phyloP scores from a whole-genome alignment of 1,140 invertebrate species.

The Drosophila navojoa region DNA sequence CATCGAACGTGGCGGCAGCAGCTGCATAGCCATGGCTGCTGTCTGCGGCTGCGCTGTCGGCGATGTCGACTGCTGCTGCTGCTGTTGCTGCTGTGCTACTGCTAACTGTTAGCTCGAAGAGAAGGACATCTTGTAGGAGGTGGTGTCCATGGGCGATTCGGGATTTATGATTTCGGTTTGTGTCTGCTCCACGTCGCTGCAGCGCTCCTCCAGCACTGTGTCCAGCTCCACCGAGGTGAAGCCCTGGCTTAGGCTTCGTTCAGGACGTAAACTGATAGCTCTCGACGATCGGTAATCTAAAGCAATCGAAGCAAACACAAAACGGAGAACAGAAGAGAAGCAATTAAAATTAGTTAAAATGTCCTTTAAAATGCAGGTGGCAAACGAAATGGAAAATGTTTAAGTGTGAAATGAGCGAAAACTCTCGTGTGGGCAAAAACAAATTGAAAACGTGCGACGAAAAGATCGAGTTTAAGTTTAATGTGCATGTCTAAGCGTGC shows the following conservation, averaged over 20 bases:
- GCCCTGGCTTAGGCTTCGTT: constrained; percentile 87
- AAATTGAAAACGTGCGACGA: constrained; percentile 46
- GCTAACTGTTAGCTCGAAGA: constrained; percentile 83
- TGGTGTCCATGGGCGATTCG: constrained; percentile 79
- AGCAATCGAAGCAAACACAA: neutral
- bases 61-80: constrained; percentile 23
- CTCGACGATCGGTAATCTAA: constrained; percentile 85
- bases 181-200: constrained; percentile 89
- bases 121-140: constrained; percentile 78
- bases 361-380: neutral
- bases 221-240: constrained; percentile 91
- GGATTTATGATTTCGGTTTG: constrained; percentile 82
- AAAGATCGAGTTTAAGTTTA: constrained; percentile 18
- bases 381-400: constrained; percentile 1
- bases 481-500: constrained; percentile 30
- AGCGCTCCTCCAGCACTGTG: constrained; percentile 91
- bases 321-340: constrained; percentile 4
- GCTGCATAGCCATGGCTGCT: constrained; percentile 28
- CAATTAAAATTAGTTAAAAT: constrained; percentile 13
- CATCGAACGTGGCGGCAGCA: constrained; percentile 31
- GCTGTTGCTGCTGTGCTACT: constrained; percentile 42
- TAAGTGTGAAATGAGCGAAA: neutral
- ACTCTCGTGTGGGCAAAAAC: constrained; percentile 6
- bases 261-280: constrained; percentile 87
- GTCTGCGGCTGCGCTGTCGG: constrained; percentile 16